Percentiles rank a stretch among this genome's conserved stretches.
phyloP scores from a whole-genome alignment of 2,113 vertebrate genomes.

The Toxostoma redivivum region DNA sequence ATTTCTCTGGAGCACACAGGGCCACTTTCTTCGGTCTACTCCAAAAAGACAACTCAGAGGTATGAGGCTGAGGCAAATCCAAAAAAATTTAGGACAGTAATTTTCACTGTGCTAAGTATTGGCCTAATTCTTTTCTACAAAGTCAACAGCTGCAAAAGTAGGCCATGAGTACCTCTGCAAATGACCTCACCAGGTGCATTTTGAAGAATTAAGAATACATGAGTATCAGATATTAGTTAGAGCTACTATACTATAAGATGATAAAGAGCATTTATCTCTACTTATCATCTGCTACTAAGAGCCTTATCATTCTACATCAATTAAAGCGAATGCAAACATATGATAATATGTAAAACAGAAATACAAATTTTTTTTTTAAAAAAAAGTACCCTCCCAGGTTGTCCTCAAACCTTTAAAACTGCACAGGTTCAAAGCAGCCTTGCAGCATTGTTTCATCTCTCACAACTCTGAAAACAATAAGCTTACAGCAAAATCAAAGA shows the following conservation, averaged over 20 bases:
- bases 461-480: background rate
- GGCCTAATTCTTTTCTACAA: background rate
- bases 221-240: background rate
- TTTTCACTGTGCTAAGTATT: background rate
- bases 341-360: background rate
- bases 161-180: background rate
- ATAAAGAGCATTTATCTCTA: background rate
- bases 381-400: background rate
- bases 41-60: background rate
- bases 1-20: background rate
- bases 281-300: background rate
- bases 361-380: fast-evolving
- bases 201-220: background rate
- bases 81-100: background rate
- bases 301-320: background rate
- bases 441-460: background rate
- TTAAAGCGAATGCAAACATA: background rate
- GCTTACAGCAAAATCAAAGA: background rate
- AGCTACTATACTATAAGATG: background rate
- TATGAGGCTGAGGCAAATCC: background rate
- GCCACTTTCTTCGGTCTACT: background rate
- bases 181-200: background rate
- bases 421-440: background rate
- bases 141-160: constrained; percentile 8
- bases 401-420: background rate